Percentiles rank a stretch among this genome's conserved stretches.
Evolutionary conservation across 1,140 invertebrate genomes (phyloP).

Genomic region (Eubasilissa regina): DNA sequence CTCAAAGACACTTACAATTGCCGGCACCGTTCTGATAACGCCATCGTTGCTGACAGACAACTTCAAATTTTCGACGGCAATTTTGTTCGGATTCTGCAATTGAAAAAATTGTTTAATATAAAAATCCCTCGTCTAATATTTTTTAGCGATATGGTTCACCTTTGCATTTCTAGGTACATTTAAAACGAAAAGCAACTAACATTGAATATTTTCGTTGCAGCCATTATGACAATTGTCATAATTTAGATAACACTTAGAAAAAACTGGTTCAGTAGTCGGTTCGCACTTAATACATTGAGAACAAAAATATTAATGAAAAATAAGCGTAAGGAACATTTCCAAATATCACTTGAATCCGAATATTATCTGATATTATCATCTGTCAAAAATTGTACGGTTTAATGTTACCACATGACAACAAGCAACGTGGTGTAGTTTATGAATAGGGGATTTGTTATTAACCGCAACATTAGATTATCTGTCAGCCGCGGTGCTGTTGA

Average conservation of each 20-base stretch:
- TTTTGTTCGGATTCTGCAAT: constrained; percentile 68
- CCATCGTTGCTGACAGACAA: constrained; percentile 65
- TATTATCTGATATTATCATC: background rate
- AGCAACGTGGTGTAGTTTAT: constrained; percentile 13
- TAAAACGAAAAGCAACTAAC: constrained; percentile 28
- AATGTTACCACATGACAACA: constrained; percentile 10
- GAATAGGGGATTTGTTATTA: too few relatives aligned
- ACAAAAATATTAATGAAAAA: background rate
- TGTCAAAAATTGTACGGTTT: background rate
- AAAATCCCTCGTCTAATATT: too few relatives aligned
- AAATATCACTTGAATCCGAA: background rate
- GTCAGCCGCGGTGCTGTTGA: too few relatives aligned
- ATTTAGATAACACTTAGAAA: constrained; percentile 25
- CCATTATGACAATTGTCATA: constrained; percentile 46
- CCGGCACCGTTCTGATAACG: constrained; percentile 66
- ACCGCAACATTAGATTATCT: too few relatives aligned
- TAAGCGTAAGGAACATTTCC: constrained; percentile 4
- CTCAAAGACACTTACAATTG: constrained; percentile 63
- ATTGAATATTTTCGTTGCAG: constrained; percentile 26
- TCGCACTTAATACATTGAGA: too few relatives aligned
- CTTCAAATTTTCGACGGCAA: constrained; percentile 65
- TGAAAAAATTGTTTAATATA: background rate
- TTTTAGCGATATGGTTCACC: too few relatives aligned
- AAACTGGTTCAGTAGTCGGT: background rate
- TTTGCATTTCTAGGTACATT: background rate